phyloP scores from a whole-genome alignment of 2,888 invertebrate genomes.

The Melanotus villosus region DNA sequence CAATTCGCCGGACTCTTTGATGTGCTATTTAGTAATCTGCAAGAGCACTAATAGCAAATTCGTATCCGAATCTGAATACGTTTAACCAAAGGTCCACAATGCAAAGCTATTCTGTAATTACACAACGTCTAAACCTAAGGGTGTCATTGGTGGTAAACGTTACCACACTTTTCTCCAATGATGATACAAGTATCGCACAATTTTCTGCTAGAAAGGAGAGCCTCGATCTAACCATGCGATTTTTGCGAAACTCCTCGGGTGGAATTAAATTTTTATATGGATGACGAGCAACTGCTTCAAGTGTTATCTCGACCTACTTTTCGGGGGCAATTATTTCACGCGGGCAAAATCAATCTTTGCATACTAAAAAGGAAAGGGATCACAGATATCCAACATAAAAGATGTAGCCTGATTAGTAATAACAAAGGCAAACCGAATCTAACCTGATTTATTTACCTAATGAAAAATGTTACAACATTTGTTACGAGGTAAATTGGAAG shows the following conservation, averaged over 20 bases:
- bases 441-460: no score
- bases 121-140: not conserved
- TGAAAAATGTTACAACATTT: no score
- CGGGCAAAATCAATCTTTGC: not conserved
- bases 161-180: not conserved
- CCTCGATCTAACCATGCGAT: not conserved
- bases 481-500: no score
- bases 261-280: not conserved
- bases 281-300: not conserved
- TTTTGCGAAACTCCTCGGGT: not conserved
- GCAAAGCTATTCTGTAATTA: constrained; percentile 10
- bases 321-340: not conserved
- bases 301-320: not conserved
- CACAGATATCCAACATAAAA: no score
- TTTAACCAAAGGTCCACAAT: constrained; percentile 3
- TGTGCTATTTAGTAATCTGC: constrained; percentile 12
- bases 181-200: not conserved
- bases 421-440: no score
- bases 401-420: no score
- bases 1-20: constrained; percentile 8
- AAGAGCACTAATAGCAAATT: constrained; percentile 1
- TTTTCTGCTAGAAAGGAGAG: not conserved
- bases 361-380: no score
- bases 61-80: not conserved
- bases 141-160: not conserved